Conservation (phyloP, 2,113 vertebrate species). For the Monarcha castaneiventris region DNA sequence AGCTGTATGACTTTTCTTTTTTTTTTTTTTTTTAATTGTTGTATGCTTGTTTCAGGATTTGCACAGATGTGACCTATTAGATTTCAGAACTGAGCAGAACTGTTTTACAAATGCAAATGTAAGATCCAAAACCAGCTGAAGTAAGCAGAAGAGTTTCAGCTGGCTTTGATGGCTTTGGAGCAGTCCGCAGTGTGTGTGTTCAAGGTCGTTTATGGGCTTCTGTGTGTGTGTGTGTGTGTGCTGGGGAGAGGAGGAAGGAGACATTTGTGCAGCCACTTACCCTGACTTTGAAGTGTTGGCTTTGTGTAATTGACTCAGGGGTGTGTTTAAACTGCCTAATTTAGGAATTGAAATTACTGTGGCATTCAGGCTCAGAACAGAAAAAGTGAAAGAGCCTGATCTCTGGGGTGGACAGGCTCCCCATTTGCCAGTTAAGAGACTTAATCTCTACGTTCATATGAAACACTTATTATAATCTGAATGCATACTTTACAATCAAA, state of each 20-base stretch:
- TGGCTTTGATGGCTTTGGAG: background rate
- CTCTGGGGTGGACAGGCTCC: background rate
- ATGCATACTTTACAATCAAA: background rate
- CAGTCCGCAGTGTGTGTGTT: background rate
- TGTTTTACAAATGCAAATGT: background rate
- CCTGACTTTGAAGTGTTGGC: background rate
- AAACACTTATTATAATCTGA: background rate
- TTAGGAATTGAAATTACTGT: background rate
- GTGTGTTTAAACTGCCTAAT: background rate
- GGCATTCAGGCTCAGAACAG: background rate
- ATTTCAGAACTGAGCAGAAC: background rate
- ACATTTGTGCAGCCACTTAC: background rate
- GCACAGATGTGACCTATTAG: background rate
- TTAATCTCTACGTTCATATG: background rate
- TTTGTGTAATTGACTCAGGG: background rate
- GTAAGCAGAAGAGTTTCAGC: constrained; percentile 8
- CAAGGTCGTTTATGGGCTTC: background rate
- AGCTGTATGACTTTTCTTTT: background rate
- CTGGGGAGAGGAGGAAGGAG: background rate
- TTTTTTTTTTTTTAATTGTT: background rate
- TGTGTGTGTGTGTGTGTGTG: background rate
- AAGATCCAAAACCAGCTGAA: background rate
- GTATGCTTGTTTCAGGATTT: background rate
- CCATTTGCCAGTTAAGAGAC: background rate
- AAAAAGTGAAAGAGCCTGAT: background rate